phyloP scores from a whole-genome alignment of 2,113 vertebrate genomes.

The western clawed frog (Xenopus tropicalis) region DNA sequence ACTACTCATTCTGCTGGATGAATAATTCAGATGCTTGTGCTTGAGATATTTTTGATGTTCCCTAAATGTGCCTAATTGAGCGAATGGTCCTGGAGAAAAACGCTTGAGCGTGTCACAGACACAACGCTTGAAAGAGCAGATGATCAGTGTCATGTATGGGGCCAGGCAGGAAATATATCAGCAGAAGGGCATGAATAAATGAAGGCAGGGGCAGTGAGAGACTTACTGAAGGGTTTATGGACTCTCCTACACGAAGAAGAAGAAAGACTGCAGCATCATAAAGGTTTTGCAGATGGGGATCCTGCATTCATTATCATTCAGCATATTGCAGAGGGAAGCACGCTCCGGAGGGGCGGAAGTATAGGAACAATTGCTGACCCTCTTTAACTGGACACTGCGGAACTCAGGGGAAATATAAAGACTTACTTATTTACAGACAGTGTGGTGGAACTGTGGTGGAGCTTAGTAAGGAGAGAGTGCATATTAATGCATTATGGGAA shows the following conservation, averaged over 20 bases:
- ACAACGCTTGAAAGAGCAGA: constrained; percentile 10
- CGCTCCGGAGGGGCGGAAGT: not conserved
- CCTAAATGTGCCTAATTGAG: constrained; percentile 29
- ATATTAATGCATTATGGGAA: too few relatives aligned
- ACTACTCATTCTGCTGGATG: not conserved
- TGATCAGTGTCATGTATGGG: constrained; percentile 19
- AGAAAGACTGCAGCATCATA: not conserved
- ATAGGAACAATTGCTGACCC: not conserved
- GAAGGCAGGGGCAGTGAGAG: not conserved
- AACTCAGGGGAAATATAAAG: not conserved
- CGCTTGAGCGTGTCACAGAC: constrained; percentile 12
- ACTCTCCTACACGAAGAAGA: not conserved
- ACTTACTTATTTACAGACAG: not conserved
- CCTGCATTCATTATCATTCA: not conserved
- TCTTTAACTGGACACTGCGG: not conserved
- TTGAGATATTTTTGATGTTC: constrained; percentile 24
- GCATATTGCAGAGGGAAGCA: not conserved
- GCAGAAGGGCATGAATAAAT: constrained; percentile 1
- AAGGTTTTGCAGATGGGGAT: not conserved
- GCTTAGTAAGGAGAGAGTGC: not conserved
- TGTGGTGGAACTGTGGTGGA: not conserved
- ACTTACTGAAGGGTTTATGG: not conserved
- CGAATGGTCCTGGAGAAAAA: constrained; percentile 13
- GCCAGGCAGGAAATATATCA: constrained; percentile 5
- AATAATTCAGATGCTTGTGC: constrained; percentile 24